Evolutionary conservation across 2,888 invertebrate species (phyloP).

Genomic region (Cloeon dipterum): DNA sequence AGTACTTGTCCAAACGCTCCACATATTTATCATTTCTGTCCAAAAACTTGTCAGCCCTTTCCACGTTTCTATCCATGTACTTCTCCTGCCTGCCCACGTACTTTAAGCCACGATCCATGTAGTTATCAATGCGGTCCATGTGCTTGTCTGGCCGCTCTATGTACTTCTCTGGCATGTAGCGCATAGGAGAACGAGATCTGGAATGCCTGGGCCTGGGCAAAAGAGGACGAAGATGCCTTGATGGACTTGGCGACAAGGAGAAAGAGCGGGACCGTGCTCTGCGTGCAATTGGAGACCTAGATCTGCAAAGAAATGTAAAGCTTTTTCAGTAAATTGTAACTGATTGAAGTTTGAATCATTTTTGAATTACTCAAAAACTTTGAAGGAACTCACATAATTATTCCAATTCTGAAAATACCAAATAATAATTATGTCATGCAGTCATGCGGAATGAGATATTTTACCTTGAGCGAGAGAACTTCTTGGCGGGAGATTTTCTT

Average conservation of each 20-base stretch:
- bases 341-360: too few species aligned
- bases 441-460: too few species aligned
- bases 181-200: constrained; percentile 15
- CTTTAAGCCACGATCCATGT: too few species aligned
- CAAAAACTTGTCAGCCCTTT: constrained; percentile 8
- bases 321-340: too few species aligned
- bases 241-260: background rate
- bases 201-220: constrained; percentile 10
- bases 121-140: too few species aligned
- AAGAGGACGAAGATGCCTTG: constrained; percentile 1
- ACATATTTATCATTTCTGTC: too few species aligned
- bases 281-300: constrained; percentile 4
- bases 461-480: constrained; percentile 19
- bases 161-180: constrained; percentile 5
- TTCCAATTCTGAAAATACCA: too few species aligned
- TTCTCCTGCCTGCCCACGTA: constrained; percentile 5
- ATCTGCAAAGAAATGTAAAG: too few species aligned
- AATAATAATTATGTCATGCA: too few species aligned
- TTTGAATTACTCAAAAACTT: too few species aligned
- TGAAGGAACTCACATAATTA: too few species aligned
- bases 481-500: constrained; percentile 18
- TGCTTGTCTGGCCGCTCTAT: constrained; percentile 3
- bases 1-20: too few species aligned
- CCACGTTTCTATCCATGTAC: constrained; percentile 11
- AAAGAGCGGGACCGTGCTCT: constrained; percentile 5